A percentile compares a stretch with the other conserved stretches of the same genome.
Evolutionary conservation across 2,113 vertebrate species (phyloP).

Genomic region (Epinephelus cyanopodus): DNA sequence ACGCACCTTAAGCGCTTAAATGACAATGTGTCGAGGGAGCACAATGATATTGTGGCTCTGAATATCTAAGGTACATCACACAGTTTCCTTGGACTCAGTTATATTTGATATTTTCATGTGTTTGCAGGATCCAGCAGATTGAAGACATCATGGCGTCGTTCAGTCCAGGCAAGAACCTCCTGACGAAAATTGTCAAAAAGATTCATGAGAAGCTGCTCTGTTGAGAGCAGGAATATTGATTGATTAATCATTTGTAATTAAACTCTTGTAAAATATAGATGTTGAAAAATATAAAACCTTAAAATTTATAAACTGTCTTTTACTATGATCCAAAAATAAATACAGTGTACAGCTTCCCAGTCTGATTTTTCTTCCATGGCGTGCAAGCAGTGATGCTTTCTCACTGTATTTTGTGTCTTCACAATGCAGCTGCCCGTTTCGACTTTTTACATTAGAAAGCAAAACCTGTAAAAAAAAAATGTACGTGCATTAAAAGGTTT

Average conservation of each 20-base stretch:
- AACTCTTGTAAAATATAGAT: slow-evolving; percentile 15
- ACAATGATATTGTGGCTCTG: neutral
- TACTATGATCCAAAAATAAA: neutral
- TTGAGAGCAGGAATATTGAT: slow-evolving; percentile 38
- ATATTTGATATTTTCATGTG: neutral
- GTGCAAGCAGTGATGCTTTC: no score
- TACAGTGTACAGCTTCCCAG: neutral
- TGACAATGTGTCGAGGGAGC: no score
- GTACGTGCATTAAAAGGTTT: neutral
- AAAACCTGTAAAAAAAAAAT: neutral
- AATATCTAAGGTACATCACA: neutral
- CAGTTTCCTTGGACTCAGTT: no score
- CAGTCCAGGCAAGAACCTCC: slow-evolving; percentile 69
- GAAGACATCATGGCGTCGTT: slow-evolving; percentile 70
- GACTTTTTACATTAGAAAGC: neutral
- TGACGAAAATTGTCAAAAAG: slow-evolving; percentile 78
- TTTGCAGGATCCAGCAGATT: slow-evolving; percentile 76
- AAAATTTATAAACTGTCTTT: no score
- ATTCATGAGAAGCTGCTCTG: slow-evolving; percentile 73
- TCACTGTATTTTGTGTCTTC: neutral
- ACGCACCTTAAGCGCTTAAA: neutral
- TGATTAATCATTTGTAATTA: neutral
- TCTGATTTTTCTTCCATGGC: neutral
- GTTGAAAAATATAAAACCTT: neutral
- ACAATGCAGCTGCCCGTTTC: neutral